Evolutionary conservation across 2,888 invertebrate genomes (phyloP).

Genomic region (Xylocampa areola): DNA sequence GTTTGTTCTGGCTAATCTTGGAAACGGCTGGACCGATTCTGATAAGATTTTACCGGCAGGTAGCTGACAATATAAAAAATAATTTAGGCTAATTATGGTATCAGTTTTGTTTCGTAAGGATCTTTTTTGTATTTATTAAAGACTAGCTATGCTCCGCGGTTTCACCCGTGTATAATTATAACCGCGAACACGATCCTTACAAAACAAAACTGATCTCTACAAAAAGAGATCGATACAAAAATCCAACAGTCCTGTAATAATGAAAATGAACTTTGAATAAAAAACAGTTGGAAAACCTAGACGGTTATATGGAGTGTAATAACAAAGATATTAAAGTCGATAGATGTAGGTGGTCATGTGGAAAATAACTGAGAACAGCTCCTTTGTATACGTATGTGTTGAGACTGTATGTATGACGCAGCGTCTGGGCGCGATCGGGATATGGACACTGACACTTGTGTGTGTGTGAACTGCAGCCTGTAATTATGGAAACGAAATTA

Average conservation of each 20-base stretch:
- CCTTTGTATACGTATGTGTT: conserved; percentile 55
- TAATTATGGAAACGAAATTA: not conserved
- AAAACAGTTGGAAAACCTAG: conserved; percentile 32
- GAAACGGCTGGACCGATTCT: too few relatives aligned
- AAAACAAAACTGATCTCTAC: too few relatives aligned
- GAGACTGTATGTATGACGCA: conserved; percentile 73
- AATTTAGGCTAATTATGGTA: too few relatives aligned
- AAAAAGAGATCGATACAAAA: not conserved
- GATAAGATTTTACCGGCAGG: too few relatives aligned
- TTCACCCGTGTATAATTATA: too few relatives aligned
- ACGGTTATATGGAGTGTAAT: conserved; percentile 43
- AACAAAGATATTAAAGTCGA: conserved; percentile 60
- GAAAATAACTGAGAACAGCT: conserved; percentile 73
- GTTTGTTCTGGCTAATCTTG: too few relatives aligned
- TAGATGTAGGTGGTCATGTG: conserved; percentile 65
- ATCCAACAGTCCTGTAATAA: conserved; percentile 16
- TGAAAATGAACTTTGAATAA: conserved; percentile 36
- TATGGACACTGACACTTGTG: conserved; percentile 43
- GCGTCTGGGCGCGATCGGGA: conserved; percentile 74
- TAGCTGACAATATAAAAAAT: too few relatives aligned
- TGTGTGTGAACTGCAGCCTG: conserved; percentile 39
- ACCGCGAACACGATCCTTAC: too few relatives aligned
- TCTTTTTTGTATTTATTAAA: too few relatives aligned
- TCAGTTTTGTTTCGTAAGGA: too few relatives aligned
- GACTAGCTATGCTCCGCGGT: too few relatives aligned